Evolutionary conservation across 1,140 invertebrate genomes (phyloP), one percentile per base, ranked within the genome.

Genomic region (Sycobia sp.): DNA sequence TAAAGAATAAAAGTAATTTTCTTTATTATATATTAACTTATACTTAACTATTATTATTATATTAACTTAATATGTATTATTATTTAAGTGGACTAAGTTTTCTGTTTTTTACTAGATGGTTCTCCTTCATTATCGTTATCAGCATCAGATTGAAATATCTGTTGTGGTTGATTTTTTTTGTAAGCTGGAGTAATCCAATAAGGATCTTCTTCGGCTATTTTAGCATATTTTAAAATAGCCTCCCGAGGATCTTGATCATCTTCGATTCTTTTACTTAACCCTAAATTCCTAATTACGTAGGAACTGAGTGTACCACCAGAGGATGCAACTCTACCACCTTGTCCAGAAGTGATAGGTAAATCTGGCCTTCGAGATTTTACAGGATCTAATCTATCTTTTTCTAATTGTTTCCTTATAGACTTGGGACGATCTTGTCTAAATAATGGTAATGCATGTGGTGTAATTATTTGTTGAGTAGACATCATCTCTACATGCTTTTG

Each of bases 171-270:
- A 1, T 91, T 95, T 64, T 89, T 91, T 49, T 87, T 86, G 76
- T 97, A 97, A 9, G 95, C 95, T 0, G 94, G 94, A 0, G 93
- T 87, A 41, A 97, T 92, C 94, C 95, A 98, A 75, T 95, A 97
- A 0, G 97, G 97, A 86, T 99, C 96, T 76, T 98, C 93, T 50
- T 88, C 95, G 0, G 97, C 97, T 27, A 96, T 95, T 78, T 99
- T 96, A 0, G 97, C 97, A 82, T 91, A 97, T 67, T 95, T 91
- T n/a, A 99, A 82, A 72, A 99, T 97, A 7, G 96, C 96, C 72
- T 96, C 94, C 55, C 97, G 86, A 0, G 97, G 96, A 85, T 99
- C 96, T 71, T 97, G 93, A 80, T 98, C 96, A 72, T 97, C 94
- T 68, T 97, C 91, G 18, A 97, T 92, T 58, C 93, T 86, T 73